Conservation (phyloP, 2,113 vertebrate genomes). For the Irena cyanogastra region DNA sequence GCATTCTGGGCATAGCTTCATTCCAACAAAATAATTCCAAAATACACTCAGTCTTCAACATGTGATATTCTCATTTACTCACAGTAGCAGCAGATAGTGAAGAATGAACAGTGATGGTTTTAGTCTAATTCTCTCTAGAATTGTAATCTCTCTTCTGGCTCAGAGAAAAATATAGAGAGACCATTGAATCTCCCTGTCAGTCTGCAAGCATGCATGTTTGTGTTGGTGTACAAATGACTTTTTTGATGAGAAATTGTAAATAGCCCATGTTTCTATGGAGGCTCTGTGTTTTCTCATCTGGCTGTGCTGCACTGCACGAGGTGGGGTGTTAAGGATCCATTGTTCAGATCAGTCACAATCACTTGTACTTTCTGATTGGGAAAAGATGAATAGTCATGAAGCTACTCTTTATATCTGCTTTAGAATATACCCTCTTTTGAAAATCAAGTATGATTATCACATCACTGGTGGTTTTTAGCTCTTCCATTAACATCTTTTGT, state of each 20-base stretch:
- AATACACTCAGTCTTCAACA: background rate
- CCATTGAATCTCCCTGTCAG: background rate
- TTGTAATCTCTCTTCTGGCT: background rate
- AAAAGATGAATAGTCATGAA: background rate
- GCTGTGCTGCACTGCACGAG: background rate
- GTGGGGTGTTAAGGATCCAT: background rate
- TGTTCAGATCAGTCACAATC: background rate
- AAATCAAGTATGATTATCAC: background rate
- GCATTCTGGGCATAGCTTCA: background rate
- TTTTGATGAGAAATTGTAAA: constrained; percentile 5
- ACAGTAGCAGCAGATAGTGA: background rate
- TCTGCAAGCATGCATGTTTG: background rate
- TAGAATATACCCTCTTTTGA: background rate
- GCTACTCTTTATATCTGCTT: background rate
- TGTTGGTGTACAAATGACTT: constrained; percentile 15
- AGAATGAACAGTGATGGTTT: background rate
- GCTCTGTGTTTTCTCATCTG: background rate
- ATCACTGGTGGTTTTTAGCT: background rate
- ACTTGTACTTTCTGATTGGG: background rate
- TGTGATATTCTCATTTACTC: background rate
- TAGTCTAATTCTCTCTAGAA: background rate
- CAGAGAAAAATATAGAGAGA: background rate
- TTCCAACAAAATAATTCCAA: background rate
- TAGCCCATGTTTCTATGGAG: background rate
- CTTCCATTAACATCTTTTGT: constrained; percentile 41